These are phyloP conservation scores for zebrafish (Danio rerio) DNA, from an alignment of 2,113 vertebrate species.

Conservation along the genomic window GRCz12tu NC_133191.1:5825501-5826000, in stretches of 20 bases:
- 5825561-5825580: conserved; percentile 78
- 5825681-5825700: conserved; percentile 34
- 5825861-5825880: conserved; percentile 3
- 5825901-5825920: conserved; percentile 8
- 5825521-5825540: conserved; percentile 61
- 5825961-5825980: not conserved
- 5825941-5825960: not conserved
- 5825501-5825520: conserved; percentile 75
- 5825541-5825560: conserved; percentile 68
- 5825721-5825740: not conserved
- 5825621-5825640: conserved; percentile 85
- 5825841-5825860: not conserved
- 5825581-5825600: conserved; percentile 80
- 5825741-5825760: too few species aligned
- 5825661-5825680: conserved; percentile 72
- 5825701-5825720: not conserved
- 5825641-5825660: conserved; percentile 86
- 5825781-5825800: too few species aligned
- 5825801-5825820: not conserved
- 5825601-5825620: conserved; percentile 83
- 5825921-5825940: not conserved
- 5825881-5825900: conserved; percentile 18
- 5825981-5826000: not conserved
- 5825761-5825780: not conserved
- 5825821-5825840: not conserved